Base-by-base conservation (phyloP, 1,140 invertebrate genomes). In the Leptinotarsa undecemlineata region DNA sequence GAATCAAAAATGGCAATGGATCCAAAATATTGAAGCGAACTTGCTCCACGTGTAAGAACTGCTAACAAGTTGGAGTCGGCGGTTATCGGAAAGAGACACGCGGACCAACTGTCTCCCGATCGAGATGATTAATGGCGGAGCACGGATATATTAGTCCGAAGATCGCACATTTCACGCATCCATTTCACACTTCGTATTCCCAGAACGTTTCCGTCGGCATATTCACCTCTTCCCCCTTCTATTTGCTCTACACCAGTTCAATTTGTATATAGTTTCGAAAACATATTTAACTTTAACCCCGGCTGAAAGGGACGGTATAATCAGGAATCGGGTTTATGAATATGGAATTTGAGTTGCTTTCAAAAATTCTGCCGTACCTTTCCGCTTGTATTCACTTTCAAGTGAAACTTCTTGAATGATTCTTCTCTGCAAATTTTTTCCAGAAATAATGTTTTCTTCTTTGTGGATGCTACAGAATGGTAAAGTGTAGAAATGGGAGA, bases 151-250 rank as follows among this genome's bases (percentile, higher is more conserved):
- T 72, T 71, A 60, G 47, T 57, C 67, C 60, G 62, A 42, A 69
- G 57, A 71, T 57, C 67, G 63, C 67, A 69, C 48, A 76, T 67
- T 72, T 57, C 48, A 72, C 66, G 71, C 68, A 70, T 74, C 73
- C 71, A 74, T 73, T 76, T 74, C 72, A 60, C 77, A 70, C 73
- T 76, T 78, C 68, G 68, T 70, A 62, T 73, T 63, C 74, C 67
- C 48, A 70, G 73, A 75, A 66, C 70, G 75, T 72, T 76, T 72
- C 66, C 73, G 71, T 78, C 70, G 69, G 68, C 71, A 71, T 78
- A 71, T 76, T 68, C 61, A 66, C 60, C 33, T 70, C 63, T 20
- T 64, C 20, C 63, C 63, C 63, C 63, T 33, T 64, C 63, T 64
- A 64, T 64, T 64, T 64, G 63, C 63, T 64, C 20, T 64, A 64